phyloP scores from a whole-genome alignment of 2,797 vertebrate species.

The Chrosomus eos region DNA sequence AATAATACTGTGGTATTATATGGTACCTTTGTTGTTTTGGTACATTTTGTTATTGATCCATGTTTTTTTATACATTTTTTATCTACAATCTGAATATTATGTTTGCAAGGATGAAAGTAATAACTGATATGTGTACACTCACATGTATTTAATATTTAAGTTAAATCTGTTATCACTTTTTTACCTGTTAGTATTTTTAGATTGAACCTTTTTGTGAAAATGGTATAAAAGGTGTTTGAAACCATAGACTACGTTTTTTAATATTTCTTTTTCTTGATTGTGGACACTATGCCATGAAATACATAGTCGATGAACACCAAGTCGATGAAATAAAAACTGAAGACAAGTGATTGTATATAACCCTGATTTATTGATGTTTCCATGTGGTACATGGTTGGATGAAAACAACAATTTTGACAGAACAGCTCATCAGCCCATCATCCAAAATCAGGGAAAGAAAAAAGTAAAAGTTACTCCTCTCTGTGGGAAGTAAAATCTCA shows the following conservation, averaged over 20 bases:
- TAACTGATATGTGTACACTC: neutral
- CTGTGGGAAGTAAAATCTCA: constrained; percentile 14
- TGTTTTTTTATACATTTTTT: neutral
- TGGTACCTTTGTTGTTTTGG: neutral
- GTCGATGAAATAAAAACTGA: neutral
- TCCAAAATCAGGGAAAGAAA: constrained; percentile 23
- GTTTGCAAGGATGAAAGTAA: neutral
- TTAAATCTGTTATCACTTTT: neutral
- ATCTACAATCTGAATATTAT: no score
- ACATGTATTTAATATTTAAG: neutral
- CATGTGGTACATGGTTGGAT: constrained; percentile 66
- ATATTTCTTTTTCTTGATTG: neutral
- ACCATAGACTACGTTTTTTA: neutral
- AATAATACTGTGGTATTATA: neutral
- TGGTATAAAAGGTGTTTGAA: neutral
- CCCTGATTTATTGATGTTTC: constrained; percentile 75
- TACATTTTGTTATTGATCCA: neutral
- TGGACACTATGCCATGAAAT: no score
- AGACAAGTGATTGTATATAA: constrained; percentile 34
- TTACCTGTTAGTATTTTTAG: neutral
- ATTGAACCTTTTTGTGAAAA: neutral
- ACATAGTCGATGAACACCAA: neutral
- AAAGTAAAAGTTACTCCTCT: constrained; percentile 34
- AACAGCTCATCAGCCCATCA: constrained; percentile 28
- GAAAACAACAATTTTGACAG: constrained; percentile 63